These are phyloP conservation scores for Onthophagus sagittarius DNA, from an alignment of 2,888 invertebrate genomes.

Conservation along the genomic window DNA sequence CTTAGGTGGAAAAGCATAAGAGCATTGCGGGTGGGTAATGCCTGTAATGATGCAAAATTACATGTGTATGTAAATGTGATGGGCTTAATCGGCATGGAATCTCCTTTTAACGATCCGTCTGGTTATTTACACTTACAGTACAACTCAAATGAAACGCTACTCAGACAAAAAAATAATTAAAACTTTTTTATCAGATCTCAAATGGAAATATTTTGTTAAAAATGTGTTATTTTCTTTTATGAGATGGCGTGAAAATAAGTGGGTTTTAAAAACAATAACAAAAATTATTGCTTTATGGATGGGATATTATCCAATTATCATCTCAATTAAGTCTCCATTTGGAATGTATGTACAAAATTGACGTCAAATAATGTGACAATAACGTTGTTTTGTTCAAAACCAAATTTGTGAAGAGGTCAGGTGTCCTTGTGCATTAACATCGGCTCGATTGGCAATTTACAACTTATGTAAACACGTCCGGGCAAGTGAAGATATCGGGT, in stretches of 20 bases:
- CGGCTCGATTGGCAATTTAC: slow-evolving; percentile 16
- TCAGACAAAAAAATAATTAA: neutral
- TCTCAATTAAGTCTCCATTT: neutral
- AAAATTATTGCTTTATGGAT: too few species aligned
- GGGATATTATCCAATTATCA: neutral
- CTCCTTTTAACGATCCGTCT: slow-evolving; percentile 29
- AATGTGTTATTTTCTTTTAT: neutral
- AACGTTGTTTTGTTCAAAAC: neutral
- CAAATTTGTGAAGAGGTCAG: slow-evolving; percentile 7
- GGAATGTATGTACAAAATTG: neutral
- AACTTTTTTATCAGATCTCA: neutral
- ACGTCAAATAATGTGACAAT: neutral
- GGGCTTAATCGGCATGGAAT: slow-evolving; percentile 30
- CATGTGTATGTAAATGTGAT: slow-evolving; percentile 33
- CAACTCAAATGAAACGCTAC: neutral
- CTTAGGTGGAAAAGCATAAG: neutral
- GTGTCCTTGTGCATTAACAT: slow-evolving; percentile 1
- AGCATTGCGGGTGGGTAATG: slow-evolving; percentile 28
- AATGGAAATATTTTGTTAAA: neutral
- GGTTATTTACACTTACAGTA: neutral
- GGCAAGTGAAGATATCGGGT: slow-evolving; percentile 26
- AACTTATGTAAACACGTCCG: slow-evolving; percentile 31
- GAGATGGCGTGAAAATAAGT: neutral
- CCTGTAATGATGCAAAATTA: slow-evolving; percentile 33
- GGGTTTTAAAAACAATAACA: too few species aligned